These are phyloP conservation scores for Trachelipus rathkii DNA, from an alignment of 1,140 invertebrate genomes.

Conservation along the genomic window DNA sequence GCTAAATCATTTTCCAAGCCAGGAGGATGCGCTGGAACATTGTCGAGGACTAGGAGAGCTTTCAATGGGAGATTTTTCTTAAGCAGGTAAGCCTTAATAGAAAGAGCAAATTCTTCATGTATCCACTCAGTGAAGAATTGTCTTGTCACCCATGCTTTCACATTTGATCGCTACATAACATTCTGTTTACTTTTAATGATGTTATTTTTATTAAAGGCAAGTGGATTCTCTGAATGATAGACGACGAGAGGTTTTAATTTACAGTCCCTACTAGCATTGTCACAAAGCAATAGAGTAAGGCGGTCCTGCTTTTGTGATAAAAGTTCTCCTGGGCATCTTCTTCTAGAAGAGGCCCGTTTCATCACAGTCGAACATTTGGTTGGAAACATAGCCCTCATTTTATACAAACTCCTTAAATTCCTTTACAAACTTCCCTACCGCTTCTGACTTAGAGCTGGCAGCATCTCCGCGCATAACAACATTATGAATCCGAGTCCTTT, in stretches of 20 bases:
- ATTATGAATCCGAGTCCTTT: no score
- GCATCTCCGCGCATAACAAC: no score
- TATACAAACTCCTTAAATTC: no score
- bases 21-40: conserved; percentile 16
- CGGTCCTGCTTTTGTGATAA: no score
- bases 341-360: no score
- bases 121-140: conserved; percentile 22
- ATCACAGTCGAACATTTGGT: no score
- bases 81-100: background rate
- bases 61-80: conserved; percentile 5
- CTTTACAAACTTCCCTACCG: no score
- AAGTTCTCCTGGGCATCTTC: no score
- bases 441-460: no score
- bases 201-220: background rate
- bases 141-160: conserved; percentile 34
- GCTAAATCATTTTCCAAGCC: background rate
- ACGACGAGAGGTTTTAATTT: conserved; percentile 52
- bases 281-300: conserved; percentile 51
- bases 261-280: conserved; percentile 51
- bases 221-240: conserved; percentile 47
- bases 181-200: background rate
- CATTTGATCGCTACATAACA: conserved; percentile 7
- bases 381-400: no score
- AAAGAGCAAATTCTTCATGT: background rate
- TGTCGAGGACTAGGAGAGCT: background rate